Base-by-base conservation (phyloP, 2,113 vertebrate genomes). In the Tragelaphus strepsiceros region DNA sequence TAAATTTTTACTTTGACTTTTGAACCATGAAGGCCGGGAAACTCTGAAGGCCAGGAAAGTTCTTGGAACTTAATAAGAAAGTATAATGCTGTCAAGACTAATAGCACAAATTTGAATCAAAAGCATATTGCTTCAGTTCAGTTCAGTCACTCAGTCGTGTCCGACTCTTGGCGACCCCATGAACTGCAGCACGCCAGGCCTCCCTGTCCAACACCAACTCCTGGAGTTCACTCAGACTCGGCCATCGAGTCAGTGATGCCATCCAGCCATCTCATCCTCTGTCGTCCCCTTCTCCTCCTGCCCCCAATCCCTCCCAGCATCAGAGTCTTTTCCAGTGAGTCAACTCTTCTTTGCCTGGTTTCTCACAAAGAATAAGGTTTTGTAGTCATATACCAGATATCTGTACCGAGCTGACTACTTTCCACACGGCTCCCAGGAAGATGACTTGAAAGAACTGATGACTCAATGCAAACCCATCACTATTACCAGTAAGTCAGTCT, bases 11-110 rank as follows among this genome's bases (percentile, higher is more conserved):
- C 53, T 74, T 90, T 92, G 46, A 62, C 59, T 88, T 94, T 92
- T 6, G 58, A 93, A 62, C 43, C 43, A 51, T 88, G 28, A 95
- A 85, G 32, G 32, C 80, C 1, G 0, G 74, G 56, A 16, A 28
- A 82, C 62, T 39, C 4, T 77, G 35, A 88, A 97, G 35, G 54
- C 28, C 54, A 9, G 17, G 54, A 56, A 82, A 59, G 5, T 71
- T 96, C 49, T 90, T 71, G 12, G 35, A 43, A 84, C 83, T 84
- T 62, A 71, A 56, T 26, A 39, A 95, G 88, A 97, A 96, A 97
- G 64, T 26, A 46, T 78, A 58, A 96, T 81, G n/a, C 10, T 95
- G 6, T 61, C 61, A n/a, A 96, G 71, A 84, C 30, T 54, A 94
- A 39, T 74, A 39, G 54, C 61, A 53, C 49, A 88, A n/a, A 92